A percentile compares a stretch with the other conserved stretches of the same genome.
phyloP scores from a whole-genome alignment of 2,113 vertebrate genomes.

The Chascanopsetta lugubris region DNA sequence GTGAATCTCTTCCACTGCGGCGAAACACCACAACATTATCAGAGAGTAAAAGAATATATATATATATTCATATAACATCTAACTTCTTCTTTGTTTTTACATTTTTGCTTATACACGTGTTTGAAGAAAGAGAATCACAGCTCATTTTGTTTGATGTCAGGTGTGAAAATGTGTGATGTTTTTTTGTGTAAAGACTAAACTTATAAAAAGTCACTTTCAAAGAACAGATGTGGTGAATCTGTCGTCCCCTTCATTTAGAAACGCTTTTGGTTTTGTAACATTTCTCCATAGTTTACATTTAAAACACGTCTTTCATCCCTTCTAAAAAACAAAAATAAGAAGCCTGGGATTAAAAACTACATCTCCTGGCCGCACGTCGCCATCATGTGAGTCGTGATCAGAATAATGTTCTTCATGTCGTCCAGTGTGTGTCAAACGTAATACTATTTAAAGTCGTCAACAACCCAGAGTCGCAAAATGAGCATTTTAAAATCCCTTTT shows the following conservation, averaged over 20 bases:
- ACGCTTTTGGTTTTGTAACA: conserved; percentile 57
- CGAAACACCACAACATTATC: conserved; percentile 44
- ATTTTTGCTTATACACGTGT: conserved; percentile 48
- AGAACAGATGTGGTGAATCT: conserved; percentile 28
- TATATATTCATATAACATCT: conserved; percentile 60
- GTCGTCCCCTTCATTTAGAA: conserved; percentile 46
- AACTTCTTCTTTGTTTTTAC: conserved; percentile 40
- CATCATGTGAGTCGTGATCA: conserved; percentile 37
- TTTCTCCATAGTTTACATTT: conserved; percentile 51
- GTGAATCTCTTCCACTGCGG: conserved; percentile 56
- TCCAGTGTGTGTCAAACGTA: conserved; percentile 60
- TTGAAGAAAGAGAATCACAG: conserved; percentile 55
- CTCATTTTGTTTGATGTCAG: conserved; percentile 46
- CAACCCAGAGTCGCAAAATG: conserved; percentile 23
- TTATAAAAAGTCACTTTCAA: conserved; percentile 59
- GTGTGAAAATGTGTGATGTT: not conserved
- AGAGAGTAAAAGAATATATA: conserved; percentile 71
- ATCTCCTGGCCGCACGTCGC: conserved; percentile 12
- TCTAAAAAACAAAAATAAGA: too few relatives aligned
- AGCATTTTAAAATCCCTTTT: conserved; percentile 29
- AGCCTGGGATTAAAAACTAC: conserved; percentile 34
- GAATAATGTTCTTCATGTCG: conserved; percentile 41
- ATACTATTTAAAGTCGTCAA: conserved; percentile 38
- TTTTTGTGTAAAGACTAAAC: conserved; percentile 38
- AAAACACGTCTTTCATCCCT: conserved; percentile 18